Conservation (phyloP, 2,888 invertebrate species). For the Crossocerus cetratus region DNA sequence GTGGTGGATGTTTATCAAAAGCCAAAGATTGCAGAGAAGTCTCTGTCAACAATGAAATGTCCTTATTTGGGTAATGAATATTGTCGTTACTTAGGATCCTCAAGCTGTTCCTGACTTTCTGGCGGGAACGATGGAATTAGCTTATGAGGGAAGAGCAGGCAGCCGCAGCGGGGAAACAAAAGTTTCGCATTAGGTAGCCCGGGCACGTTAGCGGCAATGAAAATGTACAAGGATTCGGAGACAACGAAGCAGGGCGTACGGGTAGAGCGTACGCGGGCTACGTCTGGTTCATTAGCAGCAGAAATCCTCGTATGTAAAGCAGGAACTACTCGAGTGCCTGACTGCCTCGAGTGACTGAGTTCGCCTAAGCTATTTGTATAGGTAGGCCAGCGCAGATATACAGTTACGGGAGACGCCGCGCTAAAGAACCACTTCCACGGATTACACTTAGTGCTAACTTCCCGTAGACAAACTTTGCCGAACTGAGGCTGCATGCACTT, state of each 20-base stretch:
- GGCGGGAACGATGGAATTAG: no score
- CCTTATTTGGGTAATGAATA: no score
- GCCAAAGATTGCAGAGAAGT: no score
- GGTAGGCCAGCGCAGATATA: constrained; percentile 13
- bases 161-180: background rate
- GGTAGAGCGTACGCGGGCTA: background rate
- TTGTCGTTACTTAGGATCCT: no score
- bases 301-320: constrained; percentile 7
- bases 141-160: no score
- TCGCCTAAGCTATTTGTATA: constrained; percentile 12
- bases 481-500: constrained; percentile 21
- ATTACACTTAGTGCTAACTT: constrained; percentile 45
- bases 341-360: constrained; percentile 11
- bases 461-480: constrained; percentile 16
- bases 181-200: background rate
- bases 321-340: constrained; percentile 6
- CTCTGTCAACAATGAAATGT: no score
- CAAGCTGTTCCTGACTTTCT: no score
- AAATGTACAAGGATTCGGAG: constrained; percentile 1
- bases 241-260: background rate
- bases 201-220: background rate
- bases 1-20: no score
- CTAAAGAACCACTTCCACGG: constrained; percentile 47
- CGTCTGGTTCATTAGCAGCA: constrained; percentile 6
- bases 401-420: constrained; percentile 21